Percentiles rank a stretch among this genome's conserved stretches.
Evolutionary conservation across 2,113 vertebrate species (phyloP).

Genomic region (Heterotis niloticus): DNA sequence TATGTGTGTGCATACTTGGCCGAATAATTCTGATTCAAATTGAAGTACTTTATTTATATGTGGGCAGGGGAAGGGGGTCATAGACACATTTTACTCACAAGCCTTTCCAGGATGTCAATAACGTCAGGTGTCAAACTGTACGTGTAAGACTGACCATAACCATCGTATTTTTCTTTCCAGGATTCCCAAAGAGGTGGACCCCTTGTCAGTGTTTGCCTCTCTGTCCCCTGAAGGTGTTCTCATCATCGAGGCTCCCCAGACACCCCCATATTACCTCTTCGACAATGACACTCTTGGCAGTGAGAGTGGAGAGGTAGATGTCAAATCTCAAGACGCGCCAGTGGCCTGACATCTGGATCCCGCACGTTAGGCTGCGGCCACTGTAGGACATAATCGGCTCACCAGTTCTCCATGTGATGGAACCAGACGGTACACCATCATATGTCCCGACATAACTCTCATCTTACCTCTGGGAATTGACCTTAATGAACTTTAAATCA

Average conservation of each 20-base stretch:
- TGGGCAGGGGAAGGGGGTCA: no score
- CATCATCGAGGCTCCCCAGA: slow-evolving; percentile 91
- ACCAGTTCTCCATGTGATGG: background rate
- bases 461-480: background rate
- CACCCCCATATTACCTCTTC: slow-evolving; percentile 85
- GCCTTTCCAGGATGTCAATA: no score
- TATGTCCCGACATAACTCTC: no score
- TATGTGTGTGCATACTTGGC: no score
- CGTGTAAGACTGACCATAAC: background rate
- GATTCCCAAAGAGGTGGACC: slow-evolving; percentile 87
- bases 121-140: background rate
- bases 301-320: slow-evolving; percentile 35
- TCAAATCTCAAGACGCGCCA: slow-evolving; percentile 47
- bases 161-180: slow-evolving; percentile 50
- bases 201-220: slow-evolving; percentile 86
- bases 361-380: background rate
- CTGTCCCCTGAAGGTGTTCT: slow-evolving; percentile 92
- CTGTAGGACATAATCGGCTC: background rate
- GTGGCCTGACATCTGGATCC: slow-evolving; percentile 36
- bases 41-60: no score
- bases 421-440: background rate
- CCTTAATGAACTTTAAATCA: background rate
- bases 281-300: slow-evolving; percentile 57
- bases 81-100: background rate
- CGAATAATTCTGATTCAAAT: no score